Evolutionary conservation across 92 coral and sea anemone species (phyloP), one percentile per base, ranked within the genome.

Genomic region (Muricea muricata): DNA sequence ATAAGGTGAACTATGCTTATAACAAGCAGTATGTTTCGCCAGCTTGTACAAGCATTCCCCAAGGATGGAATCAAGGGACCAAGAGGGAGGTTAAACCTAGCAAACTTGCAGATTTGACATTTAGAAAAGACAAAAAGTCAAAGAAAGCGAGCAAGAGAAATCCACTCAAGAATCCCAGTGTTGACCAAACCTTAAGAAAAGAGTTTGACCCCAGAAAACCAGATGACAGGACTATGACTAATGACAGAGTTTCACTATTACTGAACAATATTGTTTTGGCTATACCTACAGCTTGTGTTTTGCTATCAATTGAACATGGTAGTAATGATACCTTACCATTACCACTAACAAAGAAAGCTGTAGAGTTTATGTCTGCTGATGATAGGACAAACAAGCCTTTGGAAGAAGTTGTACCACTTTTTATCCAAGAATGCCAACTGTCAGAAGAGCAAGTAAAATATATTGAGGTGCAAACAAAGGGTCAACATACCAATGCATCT

Each of bases 41-140:
- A n/a, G n/a, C n/a, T n/a, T 86, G 94, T 32, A 91, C 94, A 28
- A 88, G 89, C 67, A 78, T 91, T 73, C 91, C 89, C 52, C 94
- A 91, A 61, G 92, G 90, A 10, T 91, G 92, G 94, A 89, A 89
- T 35, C 85, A 65, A 70, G 92, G 92, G 21, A 91, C 92, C 13
- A 84, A 63, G 54, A 91, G 72, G 50, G 90, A 91, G 24, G 92
- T 91, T 23, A 75, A 7, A 0, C 90, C 90, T 45, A 81, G 39
- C 55, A 80, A 82, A 37, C 57, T 86, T 4, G 65, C 66, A n/a
- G 78, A 86, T 61, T 78, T 91, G 25, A 79, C 75, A 73, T 91
- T 91, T 73, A 79, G 88, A 25, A 89, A 89, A 57, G 88, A 91
- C 67, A 89, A 91, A 68, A 89, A 86, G 67, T 81, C 89, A 2